Base-by-base conservation (phyloP, 2,113 vertebrate species). In the Paracanthobrama guichenoti region DNA sequence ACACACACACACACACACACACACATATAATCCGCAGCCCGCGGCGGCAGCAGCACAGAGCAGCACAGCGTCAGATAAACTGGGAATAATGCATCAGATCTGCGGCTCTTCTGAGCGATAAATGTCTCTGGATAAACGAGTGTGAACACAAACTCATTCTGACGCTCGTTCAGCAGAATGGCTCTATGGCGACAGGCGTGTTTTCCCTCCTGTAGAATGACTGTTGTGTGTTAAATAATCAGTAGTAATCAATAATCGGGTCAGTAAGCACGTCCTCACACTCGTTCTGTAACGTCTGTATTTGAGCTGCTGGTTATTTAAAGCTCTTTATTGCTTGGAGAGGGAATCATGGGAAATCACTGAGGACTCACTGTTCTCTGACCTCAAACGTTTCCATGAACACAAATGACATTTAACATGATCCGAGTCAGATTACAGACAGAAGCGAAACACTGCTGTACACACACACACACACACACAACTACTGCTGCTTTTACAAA, bases 1-100 rank as follows among this genome's bases (percentile, higher is more conserved):
- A 79, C 64, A 87, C n/a, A 57, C 72, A 22, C 72, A n/a, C 66
- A 62, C 22, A 26, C 84, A 60, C 64, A 72, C 84, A 62, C 57
- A 42, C 39, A 0, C 66, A n/a, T 22, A 42, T 28, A 39, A 69
- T 39, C 18, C 66, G 18, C 62, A 39, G 66, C 66, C 18, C 20
- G 31, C 1, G 24, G 60, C 59, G 24, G 64, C 28, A 16, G 62
- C 2, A 55, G 66, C 28, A 9, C 69, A 84, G 53, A 39, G 66
- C 31, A 69, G 64, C 28, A 2, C 16, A 35, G 66, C 66, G 3
- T 39, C 66, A 42, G 66, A 42, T 69, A 69, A 69, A 12, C 35
- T 3, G 66, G 35, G 35, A 69, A 22, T 69, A 69, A 69, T 69
- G 66, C 35, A 20, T 69, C 66, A 69, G 66, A 42, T 67, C 64